These are phyloP conservation scores for Trididemnum clinides DNA, from an alignment of 23 tunicate genomes.

Conservation along the genomic window DNA sequence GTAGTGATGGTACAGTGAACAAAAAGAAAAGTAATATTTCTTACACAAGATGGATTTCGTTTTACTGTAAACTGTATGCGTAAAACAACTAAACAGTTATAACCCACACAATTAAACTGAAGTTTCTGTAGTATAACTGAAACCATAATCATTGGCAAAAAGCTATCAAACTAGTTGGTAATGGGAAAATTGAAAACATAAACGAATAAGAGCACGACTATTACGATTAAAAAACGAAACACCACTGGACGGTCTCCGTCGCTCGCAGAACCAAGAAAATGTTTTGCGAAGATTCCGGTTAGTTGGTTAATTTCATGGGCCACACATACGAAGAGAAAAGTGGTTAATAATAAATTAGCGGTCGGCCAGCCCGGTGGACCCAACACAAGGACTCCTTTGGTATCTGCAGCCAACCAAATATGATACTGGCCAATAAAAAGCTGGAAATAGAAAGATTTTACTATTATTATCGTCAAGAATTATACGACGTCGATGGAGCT, in stretches of 20 bases:
- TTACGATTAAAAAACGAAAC: background rate
- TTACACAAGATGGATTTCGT: no score
- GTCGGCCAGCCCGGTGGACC: slow-evolving; percentile 67
- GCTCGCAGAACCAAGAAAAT: slow-evolving; percentile 38
- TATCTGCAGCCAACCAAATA: slow-evolving; percentile 89
- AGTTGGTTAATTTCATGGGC: slow-evolving; percentile 73
- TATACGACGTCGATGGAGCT: no score
- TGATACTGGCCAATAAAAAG: slow-evolving; percentile 87
- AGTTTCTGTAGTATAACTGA: no score
- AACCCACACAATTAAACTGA: no score
- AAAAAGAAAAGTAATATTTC: no score
- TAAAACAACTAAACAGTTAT: no score
- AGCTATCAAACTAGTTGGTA: no score
- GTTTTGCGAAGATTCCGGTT: slow-evolving; percentile 63
- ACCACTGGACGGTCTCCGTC: background rate
- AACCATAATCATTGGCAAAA: no score
- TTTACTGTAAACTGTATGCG: no score
- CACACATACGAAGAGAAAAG: slow-evolving; percentile 67
- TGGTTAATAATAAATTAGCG: slow-evolving; percentile 58
- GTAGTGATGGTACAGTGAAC: no score
- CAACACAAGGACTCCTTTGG: slow-evolving; percentile 72
- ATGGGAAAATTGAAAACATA: no score
- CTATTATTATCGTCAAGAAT: no score
- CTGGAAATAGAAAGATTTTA: slow-evolving; percentile 47
- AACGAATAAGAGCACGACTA: background rate